These are phyloP conservation scores for Aix galericulata DNA, from an alignment of 2,113 vertebrate genomes.

Conservation along the genomic window DNA sequence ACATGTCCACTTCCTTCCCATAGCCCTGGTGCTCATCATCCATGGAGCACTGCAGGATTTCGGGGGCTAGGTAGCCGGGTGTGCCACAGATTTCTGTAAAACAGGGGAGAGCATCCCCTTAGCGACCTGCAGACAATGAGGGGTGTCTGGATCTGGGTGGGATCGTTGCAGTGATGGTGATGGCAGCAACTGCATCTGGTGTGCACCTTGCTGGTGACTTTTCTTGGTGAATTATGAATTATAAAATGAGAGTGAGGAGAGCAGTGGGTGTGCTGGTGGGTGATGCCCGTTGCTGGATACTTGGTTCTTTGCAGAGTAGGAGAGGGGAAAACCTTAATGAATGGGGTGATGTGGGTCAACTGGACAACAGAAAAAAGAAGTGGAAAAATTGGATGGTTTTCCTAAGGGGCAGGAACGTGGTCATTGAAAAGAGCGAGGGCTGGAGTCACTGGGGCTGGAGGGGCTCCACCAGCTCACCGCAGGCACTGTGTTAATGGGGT, in stretches of 20 bases:
- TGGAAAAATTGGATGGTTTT: neutral
- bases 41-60: conserved; percentile 98
- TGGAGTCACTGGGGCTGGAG: neutral
- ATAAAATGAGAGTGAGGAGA: neutral
- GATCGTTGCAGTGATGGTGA: neutral
- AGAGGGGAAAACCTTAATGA: neutral
- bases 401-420: neutral
- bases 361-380: neutral
- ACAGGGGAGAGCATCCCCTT: neutral
- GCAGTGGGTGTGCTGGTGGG: rapidly evolving
- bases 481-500: rapidly evolving
- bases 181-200: rapidly evolving
- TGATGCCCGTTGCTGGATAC: rapidly evolving
- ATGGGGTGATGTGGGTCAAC: neutral
- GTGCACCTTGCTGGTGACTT: neutral
- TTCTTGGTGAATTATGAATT: neutral
- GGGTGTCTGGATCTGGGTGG: neutral
- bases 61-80: conserved; percentile 93
- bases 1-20: conserved; percentile 91
- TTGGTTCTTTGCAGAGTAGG: neutral
- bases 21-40: conserved; percentile 88
- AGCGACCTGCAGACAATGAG: neutral
- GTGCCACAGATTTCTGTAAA: conserved; percentile 93
- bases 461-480: rapidly evolving
- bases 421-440: neutral